A percentile compares a stretch with the other conserved stretches of the same genome.
phyloP scores from a whole-genome alignment of 2,797 vertebrate species.

The Heliangelus exortis region DNA sequence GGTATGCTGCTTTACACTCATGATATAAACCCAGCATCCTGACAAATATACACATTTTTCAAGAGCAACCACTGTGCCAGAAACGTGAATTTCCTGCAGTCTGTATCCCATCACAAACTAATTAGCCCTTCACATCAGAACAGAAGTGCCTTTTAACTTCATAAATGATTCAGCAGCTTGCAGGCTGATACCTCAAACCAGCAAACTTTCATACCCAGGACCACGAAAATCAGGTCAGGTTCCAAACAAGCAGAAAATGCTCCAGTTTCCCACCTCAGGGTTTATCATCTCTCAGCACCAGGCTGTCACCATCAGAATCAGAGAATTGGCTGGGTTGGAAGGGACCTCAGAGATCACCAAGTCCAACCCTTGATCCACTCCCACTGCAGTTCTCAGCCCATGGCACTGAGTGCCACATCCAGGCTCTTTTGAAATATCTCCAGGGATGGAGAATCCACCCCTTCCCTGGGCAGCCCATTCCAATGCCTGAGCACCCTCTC shows the following conservation, averaged over 20 bases:
- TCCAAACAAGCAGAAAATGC: background rate
- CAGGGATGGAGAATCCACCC: no score
- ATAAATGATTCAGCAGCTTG: constrained; percentile 27
- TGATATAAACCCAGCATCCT: background rate
- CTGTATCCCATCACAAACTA: background rate
- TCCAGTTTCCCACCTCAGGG: background rate
- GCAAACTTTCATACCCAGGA: background rate
- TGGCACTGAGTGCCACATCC: no score
- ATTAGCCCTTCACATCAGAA: constrained; percentile 50
- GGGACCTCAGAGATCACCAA: no score
- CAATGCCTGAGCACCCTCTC: no score
- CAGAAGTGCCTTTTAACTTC: background rate
- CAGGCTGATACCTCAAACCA: constrained; percentile 17
- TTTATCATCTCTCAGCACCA: background rate
- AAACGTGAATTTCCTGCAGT: background rate
- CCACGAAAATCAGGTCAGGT: constrained; percentile 50
- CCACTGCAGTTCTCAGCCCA: no score
- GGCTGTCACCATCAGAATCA: accelerated
- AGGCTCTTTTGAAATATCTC: no score
- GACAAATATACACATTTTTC: background rate
- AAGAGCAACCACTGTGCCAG: constrained; percentile 14
- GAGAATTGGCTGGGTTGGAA: no score
- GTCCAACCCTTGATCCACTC: no score
- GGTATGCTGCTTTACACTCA: background rate
- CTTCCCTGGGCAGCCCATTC: no score